Conservation (phyloP, 2,888 invertebrate species). For the Lepetodrilus schrolli region DNA sequence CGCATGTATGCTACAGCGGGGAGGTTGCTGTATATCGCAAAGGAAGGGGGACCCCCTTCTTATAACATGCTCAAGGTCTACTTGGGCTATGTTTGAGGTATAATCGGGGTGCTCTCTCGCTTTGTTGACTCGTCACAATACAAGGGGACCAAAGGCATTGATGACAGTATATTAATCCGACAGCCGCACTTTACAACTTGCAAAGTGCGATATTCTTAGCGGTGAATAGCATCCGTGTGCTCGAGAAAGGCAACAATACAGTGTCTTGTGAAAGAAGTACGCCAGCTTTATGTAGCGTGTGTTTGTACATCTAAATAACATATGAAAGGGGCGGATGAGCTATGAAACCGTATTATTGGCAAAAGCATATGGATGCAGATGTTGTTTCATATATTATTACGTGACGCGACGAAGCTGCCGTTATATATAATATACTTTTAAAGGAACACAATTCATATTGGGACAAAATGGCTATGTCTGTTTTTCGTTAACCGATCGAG, state of each 20-base stretch:
- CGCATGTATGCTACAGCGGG: constrained; percentile 9
- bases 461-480: too few species aligned
- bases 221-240: neutral
- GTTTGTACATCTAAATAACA: neutral
- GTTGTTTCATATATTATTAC: too few species aligned
- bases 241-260: neutral
- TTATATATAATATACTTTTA: too few species aligned
- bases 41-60: too few species aligned
- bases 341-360: constrained; percentile 1
- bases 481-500: too few species aligned
- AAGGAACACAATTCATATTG: too few species aligned
- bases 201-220: constrained; percentile 7
- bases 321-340: constrained; percentile 29
- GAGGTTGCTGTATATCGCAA: neutral
- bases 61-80: neutral
- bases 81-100: constrained; percentile 3
- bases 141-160: neutral
- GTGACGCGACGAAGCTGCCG: too few species aligned
- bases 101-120: neutral
- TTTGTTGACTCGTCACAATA: constrained; percentile 20
- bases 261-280: neutral
- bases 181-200: constrained; percentile 14
- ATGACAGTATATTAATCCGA: constrained; percentile 19
- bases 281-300: neutral
- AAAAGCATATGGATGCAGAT: neutral